Percentiles rank a stretch among this genome's conserved stretches.
Evolutionary conservation across 2,888 invertebrate genomes (phyloP).

Genomic region (Dynastes tityus): DNA sequence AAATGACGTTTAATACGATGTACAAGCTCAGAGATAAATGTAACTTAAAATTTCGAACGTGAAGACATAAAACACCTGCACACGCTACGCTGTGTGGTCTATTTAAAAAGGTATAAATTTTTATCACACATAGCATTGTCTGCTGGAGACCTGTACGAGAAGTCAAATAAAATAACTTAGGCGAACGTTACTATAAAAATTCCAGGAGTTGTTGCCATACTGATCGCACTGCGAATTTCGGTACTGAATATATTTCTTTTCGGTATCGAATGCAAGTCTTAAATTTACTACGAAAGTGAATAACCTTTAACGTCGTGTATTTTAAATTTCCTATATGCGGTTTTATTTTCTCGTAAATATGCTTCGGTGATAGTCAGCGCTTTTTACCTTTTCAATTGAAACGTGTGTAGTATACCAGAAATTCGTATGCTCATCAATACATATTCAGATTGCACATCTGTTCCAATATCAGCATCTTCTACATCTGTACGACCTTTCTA

Average conservation of each 20-base stretch:
- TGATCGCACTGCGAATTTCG: slow-evolving; percentile 31
- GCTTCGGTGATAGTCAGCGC: not conserved
- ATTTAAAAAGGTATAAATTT: slow-evolving; percentile 49
- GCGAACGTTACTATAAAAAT: slow-evolving; percentile 25
- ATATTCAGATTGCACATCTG: no score
- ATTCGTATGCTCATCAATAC: no score
- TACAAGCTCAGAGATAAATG: slow-evolving; percentile 45
- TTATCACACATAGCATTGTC: slow-evolving; percentile 44
- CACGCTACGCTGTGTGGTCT: slow-evolving; percentile 47
- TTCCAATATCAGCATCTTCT: no score
- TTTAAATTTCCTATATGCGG: not conserved
- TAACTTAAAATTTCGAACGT: slow-evolving; percentile 47
- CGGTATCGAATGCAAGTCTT: slow-evolving; percentile 1
- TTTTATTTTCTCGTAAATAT: not conserved
- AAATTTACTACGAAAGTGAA: slow-evolving; percentile 36
- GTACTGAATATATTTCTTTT: slow-evolving; percentile 28
- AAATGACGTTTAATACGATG: slow-evolving; percentile 45
- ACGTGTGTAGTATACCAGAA: not conserved
- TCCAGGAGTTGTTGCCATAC: slow-evolving; percentile 32
- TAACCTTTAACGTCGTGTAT: slow-evolving; percentile 21
- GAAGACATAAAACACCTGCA: slow-evolving; percentile 52
- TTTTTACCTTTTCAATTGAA: no score
- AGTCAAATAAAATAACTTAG: slow-evolving; percentile 43
- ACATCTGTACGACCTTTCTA: no score
- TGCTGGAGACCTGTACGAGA: slow-evolving; percentile 11